A percentile compares a stretch with the other conserved stretches of the same genome.
Conservation (phyloP, 2,113 vertebrate species). For the Zapus hudsonius region DNA sequence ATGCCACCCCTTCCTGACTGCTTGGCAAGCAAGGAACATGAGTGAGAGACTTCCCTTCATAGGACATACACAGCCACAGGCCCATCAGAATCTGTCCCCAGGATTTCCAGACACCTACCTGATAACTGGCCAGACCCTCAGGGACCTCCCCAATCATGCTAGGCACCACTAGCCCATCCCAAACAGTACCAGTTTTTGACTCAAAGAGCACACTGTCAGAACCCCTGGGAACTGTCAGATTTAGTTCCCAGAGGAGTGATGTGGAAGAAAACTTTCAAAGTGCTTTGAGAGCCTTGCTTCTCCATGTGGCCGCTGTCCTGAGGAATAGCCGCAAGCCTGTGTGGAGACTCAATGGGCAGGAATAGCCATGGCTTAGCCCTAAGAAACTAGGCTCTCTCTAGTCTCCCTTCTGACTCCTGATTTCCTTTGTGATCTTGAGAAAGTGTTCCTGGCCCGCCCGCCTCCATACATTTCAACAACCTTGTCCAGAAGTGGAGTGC, state of each 20-base stretch:
- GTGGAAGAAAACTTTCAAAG: background rate
- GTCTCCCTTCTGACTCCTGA: slow-evolving; percentile 1
- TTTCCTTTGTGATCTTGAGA: slow-evolving; percentile 30
- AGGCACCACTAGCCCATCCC: background rate
- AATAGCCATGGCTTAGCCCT: background rate
- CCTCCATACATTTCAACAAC: background rate
- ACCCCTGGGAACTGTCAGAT: background rate
- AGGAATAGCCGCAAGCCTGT: background rate
- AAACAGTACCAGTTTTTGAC: slow-evolving; percentile 6
- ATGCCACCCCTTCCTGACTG: background rate
- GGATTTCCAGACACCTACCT: background rate
- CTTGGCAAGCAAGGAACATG: background rate
- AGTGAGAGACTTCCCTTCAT: background rate
- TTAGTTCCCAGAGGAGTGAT: background rate
- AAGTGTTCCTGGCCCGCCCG: background rate
- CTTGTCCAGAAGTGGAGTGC: background rate
- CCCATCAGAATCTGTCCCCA: background rate
- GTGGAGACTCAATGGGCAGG: background rate
- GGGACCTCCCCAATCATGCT: background rate
- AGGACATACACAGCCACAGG: background rate
- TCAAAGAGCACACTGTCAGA: background rate
- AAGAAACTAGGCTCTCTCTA: background rate
- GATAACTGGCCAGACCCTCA: background rate
- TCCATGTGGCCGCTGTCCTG: background rate
- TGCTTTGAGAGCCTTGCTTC: background rate